Evolutionary conservation across 64 coral and sea anemone genomes (phyloP).

Genomic region (Acropora yongei): DNA sequence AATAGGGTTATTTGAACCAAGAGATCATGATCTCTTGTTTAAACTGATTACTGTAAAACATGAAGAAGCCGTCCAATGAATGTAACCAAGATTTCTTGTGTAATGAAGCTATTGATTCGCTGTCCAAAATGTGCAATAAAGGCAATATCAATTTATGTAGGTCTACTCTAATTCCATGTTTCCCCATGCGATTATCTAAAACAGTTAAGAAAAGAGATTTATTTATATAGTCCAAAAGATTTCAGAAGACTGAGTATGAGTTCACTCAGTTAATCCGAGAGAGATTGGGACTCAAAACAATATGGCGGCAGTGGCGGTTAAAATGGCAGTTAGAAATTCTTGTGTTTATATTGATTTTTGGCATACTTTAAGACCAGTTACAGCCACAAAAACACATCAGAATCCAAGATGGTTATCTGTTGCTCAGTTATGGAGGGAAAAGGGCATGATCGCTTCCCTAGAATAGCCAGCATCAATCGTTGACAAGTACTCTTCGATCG

Average conservation of each 20-base stretch:
- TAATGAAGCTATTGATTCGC: too few species aligned
- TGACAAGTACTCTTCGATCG: not conserved
- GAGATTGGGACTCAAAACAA: conserved; percentile 34
- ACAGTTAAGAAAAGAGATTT: too few species aligned
- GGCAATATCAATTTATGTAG: too few species aligned
- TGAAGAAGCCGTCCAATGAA: too few species aligned
- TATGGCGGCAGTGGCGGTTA: conserved; percentile 55
- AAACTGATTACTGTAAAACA: too few species aligned
- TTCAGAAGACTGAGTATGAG: not conserved
- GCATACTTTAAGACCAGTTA: not conserved
- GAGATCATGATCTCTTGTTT: too few species aligned
- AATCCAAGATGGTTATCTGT: not conserved
- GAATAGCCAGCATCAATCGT: not conserved
- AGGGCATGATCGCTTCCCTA: not conserved
- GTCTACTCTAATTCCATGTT: too few species aligned
- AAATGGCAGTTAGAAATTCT: not conserved
- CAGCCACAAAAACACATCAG: not conserved
- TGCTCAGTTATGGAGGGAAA: not conserved
- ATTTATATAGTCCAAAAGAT: not conserved
- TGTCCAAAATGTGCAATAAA: too few species aligned
- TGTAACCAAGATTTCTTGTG: too few species aligned
- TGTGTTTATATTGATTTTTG: not conserved
- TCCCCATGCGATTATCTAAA: too few species aligned
- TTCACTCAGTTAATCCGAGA: not conserved
- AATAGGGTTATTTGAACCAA: too few species aligned